Percentiles rank a stretch among this genome's conserved stretches.
Conservation (phyloP, 1,140 invertebrate genomes). For the Sinonovacula constricta region DNA sequence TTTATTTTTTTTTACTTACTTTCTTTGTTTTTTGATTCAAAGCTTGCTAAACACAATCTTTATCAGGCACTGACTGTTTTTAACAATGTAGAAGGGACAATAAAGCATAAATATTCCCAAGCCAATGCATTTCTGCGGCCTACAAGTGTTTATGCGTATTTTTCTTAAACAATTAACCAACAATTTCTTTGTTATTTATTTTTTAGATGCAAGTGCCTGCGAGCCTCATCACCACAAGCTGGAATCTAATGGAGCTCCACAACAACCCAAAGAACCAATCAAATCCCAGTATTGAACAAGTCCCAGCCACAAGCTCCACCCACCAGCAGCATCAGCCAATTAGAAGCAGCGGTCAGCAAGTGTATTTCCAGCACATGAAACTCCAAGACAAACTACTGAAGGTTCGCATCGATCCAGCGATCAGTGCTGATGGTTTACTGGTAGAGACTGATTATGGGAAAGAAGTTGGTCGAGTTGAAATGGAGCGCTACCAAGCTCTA, state of each 20-base stretch:
- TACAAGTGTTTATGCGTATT: no score
- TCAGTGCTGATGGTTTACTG: conserved; percentile 44
- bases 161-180: no score
- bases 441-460: conserved; percentile 54
- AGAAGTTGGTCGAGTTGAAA: conserved; percentile 53
- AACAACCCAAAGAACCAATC: not conserved
- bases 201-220: conserved; percentile 53
- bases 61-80: no score
- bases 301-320: conserved; percentile 41
- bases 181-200: not conserved
- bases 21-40: no score
- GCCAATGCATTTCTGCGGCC: no score
- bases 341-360: conserved; percentile 38
- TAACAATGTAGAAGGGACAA: no score
- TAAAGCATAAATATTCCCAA: no score
- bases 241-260: conserved; percentile 48
- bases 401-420: conserved; percentile 41
- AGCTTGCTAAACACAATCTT: no score
- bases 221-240: conserved; percentile 56
- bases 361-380: conserved; percentile 51
- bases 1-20: no score
- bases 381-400: conserved; percentile 55
- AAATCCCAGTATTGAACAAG: conserved; percentile 32
- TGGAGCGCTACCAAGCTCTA: conserved; percentile 57
- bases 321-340: not conserved